Percentiles rank a stretch among this genome's conserved stretches.
Conservation (phyloP, 2,888 invertebrate species). For the Acanthosoma haemorrhoidale region DNA sequence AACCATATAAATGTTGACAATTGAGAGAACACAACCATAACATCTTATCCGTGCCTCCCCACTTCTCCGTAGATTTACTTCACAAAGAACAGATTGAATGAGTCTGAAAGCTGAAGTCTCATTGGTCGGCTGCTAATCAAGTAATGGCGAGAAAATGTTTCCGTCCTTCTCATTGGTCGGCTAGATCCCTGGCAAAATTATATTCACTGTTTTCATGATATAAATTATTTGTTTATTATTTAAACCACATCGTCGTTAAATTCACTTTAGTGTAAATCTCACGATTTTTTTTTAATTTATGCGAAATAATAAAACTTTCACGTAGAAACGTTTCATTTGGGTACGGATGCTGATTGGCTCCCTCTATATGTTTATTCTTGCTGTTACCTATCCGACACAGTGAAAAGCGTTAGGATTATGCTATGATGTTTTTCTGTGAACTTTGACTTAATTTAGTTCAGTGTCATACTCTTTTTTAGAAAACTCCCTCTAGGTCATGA, state of each 20-base stretch:
- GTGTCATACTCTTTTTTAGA: not conserved
- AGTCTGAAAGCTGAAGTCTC: constrained; percentile 31
- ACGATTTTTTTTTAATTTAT: not conserved
- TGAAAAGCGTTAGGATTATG: constrained; percentile 11
- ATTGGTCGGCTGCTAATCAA: constrained; percentile 35
- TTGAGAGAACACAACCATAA: constrained; percentile 40
- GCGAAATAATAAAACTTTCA: not conserved
- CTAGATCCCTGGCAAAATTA: constrained; percentile 17
- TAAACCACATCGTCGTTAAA: too few relatives aligned
- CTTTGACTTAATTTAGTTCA: not conserved
- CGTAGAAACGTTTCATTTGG: not conserved
- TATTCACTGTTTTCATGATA: constrained; percentile 9
- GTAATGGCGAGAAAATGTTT: constrained; percentile 22
- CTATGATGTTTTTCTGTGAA: not conserved
- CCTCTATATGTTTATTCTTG: not conserved
- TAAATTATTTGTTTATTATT: not conserved
- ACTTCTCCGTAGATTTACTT: constrained; percentile 36
- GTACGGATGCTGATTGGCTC: not conserved
- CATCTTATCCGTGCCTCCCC: constrained; percentile 39
- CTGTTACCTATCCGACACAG: not conserved
- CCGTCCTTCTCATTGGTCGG: constrained; percentile 29
- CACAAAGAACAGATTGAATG: constrained; percentile 41
- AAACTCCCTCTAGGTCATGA: not conserved
- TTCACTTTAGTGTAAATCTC: not conserved
- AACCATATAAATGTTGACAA: constrained; percentile 40